Percentiles rank a stretch among this genome's conserved stretches.
Conservation (phyloP, 2,113 vertebrate species). For the human region DNA sequence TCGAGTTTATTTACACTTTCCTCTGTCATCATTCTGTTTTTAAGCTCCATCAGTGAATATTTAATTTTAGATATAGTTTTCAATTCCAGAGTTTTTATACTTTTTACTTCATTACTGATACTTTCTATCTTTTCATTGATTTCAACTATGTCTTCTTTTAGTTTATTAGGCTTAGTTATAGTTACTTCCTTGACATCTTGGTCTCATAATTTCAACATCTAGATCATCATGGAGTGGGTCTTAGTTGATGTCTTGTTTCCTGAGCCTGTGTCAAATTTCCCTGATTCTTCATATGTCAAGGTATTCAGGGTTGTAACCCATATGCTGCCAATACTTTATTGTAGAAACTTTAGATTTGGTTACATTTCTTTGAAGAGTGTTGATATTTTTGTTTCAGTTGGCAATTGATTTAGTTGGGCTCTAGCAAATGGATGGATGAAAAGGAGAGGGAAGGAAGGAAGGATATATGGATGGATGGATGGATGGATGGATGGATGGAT, state of each 20-base stretch:
- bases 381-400: background rate
- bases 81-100: background rate
- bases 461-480: too few relatives aligned
- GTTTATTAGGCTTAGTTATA: background rate
- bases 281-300: background rate
- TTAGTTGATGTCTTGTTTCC: background rate
- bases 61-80: background rate
- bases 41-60: background rate
- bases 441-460: too few relatives aligned
- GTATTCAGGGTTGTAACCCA: background rate
- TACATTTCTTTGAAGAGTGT: background rate
- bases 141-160: background rate
- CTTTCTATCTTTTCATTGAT: background rate
- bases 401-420: background rate
- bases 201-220: background rate
- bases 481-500: background rate
- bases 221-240: background rate
- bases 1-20: background rate
- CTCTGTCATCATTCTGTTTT: background rate
- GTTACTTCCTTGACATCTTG: background rate
- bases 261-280: background rate
- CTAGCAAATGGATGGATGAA: background rate
- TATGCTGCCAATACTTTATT: background rate
- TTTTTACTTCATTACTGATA: background rate
- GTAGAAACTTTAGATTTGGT: background rate